These are phyloP conservation scores for Acestrorhynchus altus DNA, from an alignment of 2,797 vertebrate genomes.

Conservation along the genomic window DNA sequence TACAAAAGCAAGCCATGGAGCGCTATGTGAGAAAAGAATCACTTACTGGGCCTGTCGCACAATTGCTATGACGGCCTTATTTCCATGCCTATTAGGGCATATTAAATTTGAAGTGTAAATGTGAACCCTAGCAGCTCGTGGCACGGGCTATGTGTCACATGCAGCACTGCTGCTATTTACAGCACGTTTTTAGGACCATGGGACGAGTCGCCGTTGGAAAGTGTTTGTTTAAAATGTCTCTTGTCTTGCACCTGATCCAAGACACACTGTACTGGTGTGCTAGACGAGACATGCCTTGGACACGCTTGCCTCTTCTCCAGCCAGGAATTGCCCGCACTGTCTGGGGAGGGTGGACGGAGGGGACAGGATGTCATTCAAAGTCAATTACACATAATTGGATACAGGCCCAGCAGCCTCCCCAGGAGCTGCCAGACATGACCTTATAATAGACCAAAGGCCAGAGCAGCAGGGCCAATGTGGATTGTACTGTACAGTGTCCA, in stretches of 20 bases:
- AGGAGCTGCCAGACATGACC: conserved; percentile 59
- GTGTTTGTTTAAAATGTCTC: too few relatives aligned
- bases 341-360: conserved; percentile 39
- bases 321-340: conserved; percentile 27
- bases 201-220: neutral
- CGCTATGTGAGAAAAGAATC: conserved; percentile 59
- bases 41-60: conserved; percentile 46
- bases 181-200: neutral
- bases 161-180: neutral
- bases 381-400: conserved; percentile 72
- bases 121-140: conserved; percentile 7
- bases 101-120: conserved; percentile 54
- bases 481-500: neutral
- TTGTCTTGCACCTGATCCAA: neutral
- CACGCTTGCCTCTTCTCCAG: conserved; percentile 18
- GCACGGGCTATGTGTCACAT: neutral
- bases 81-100: conserved; percentile 56
- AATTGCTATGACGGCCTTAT: conserved; percentile 60
- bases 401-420: conserved; percentile 58
- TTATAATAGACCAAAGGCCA: conserved; percentile 44
- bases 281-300: conserved; percentile 25
- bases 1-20: conserved; percentile 46
- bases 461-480: conserved; percentile 12
- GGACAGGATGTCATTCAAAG: conserved; percentile 66
- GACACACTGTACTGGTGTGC: neutral